phyloP scores from a whole-genome alignment of 2,113 vertebrate species.

The Ciconia boyciana region DNA sequence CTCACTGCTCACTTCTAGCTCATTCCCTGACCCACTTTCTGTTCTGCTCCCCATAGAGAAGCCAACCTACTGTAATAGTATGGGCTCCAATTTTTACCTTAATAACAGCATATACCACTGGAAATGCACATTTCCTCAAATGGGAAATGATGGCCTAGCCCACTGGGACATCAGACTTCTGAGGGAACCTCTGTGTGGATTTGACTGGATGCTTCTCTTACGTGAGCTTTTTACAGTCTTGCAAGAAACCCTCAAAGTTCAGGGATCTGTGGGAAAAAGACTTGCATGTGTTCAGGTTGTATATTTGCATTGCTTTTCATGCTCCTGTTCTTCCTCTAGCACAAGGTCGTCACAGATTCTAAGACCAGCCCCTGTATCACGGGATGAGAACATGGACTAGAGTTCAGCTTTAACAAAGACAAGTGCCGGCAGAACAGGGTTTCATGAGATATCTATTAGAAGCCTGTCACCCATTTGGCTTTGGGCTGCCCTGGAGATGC shows the following conservation, averaged over 20 bases:
- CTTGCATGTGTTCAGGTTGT: not conserved
- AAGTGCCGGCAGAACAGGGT: not conserved
- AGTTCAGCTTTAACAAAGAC: not conserved
- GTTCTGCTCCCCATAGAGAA: not conserved
- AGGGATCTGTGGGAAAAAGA: not conserved
- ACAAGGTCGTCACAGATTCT: rapidly evolving
- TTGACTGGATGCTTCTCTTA: not conserved
- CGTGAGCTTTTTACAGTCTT: not conserved
- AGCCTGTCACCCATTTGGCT: not conserved
- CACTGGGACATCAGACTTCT: not conserved
- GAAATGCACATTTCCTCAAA: not conserved
- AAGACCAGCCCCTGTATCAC: no score
- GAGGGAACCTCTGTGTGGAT: not conserved
- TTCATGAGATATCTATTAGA: not conserved
- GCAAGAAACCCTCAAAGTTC: not conserved
- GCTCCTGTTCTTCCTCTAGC: not conserved
- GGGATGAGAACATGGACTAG: not conserved
- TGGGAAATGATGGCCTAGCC: not conserved
- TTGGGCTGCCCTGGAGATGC: not conserved
- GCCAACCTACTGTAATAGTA: not conserved
- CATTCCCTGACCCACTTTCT: not conserved
- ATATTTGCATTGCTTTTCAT: not conserved
- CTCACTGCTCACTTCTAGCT: not conserved
- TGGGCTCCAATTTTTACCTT: not conserved
- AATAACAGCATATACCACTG: not conserved